A percentile compares a stretch with the other conserved stretches of the same genome.
Conservation (phyloP, 2,797 vertebrate species). For the Merluccius polli region DNA sequence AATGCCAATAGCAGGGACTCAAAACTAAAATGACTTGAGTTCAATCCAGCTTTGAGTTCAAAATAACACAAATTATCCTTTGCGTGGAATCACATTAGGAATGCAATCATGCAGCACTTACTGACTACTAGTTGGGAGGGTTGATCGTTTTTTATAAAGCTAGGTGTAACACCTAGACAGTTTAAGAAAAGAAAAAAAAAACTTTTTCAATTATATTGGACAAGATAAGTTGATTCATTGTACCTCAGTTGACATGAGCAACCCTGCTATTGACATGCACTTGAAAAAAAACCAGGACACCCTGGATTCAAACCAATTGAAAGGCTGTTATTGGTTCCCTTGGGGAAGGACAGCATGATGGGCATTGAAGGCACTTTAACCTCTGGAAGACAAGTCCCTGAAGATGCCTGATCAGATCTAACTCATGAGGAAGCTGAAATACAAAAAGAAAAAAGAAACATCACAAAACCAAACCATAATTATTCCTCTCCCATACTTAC, state of each 20-base stretch:
- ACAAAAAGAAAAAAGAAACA: conserved; percentile 16
- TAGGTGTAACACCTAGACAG: neutral
- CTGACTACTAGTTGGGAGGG: neutral
- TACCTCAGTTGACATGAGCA: neutral
- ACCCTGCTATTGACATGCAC: neutral
- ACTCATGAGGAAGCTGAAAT: conserved; percentile 87
- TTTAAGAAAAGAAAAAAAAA: neutral
- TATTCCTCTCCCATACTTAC: neutral
- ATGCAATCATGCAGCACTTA: neutral
- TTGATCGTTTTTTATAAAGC: neutral
- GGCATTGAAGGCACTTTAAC: conserved; percentile 9
- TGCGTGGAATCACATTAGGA: neutral
- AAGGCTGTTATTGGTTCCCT: neutral
- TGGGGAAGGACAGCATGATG: neutral
- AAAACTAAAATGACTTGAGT: neutral
- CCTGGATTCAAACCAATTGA: neutral
- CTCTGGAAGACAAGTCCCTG: conserved; percentile 12
- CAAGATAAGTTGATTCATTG: neutral
- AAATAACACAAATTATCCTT: neutral
- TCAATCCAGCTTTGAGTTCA: neutral
- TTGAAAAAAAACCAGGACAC: neutral
- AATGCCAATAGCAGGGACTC: neutral
- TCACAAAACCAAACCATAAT: neutral
- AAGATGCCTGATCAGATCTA: conserved; percentile 47
- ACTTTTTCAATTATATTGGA: too few species aligned